Evolutionary conservation across 2,113 vertebrate species (phyloP), one percentile per base, ranked within the genome.

Genomic region (Myrmophylax atrothorax): DNA sequence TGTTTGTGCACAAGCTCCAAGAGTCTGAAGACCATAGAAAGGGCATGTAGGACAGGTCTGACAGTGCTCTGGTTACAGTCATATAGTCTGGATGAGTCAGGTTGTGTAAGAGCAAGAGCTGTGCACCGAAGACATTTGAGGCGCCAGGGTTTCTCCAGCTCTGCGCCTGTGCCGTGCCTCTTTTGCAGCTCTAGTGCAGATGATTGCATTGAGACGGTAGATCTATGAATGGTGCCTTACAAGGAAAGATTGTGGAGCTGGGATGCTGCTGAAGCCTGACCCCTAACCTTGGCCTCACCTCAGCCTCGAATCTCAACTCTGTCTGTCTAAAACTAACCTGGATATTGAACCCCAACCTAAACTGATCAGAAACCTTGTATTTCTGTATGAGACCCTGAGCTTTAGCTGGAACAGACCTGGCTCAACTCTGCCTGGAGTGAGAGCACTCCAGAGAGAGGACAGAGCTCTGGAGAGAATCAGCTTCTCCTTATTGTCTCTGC

Each of bases 51-150:
- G 19, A 0, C 29, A 5, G 67, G 44, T 60, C 18, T 46, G 40
- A 3, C 20, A 1, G 47, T 4, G 46, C 37, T 74, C 4, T 25
- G 44, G 26, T 14, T 11, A 2, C 62, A 14, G 67, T 14, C 31
- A 0, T 4, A 1, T 7, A 1, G 3, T 2, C 3, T 0, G 26
- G n/a, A n/a, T 12, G 74, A 64, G 67, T 23, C 50, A 1, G 52
- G 37, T 38, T 52, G 33, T 13, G 1, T 7, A 1, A 60, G 46
- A 29, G 73, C 24, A 4, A 4, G 31, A 44, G 50, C 37, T 64
- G 63, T 23, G 38, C 73, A 10, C 15, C 0, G 4, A 12, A 22
- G 6, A 72, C 7, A 0, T 67, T 8, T 2, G 22, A 4, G 50
- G 50, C 17, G 14, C 10, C 40, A 6, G 19, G 31, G 10, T 42